phyloP scores from a whole-genome alignment of 2,888 invertebrate species.

The Tricholauxania praeusta region DNA sequence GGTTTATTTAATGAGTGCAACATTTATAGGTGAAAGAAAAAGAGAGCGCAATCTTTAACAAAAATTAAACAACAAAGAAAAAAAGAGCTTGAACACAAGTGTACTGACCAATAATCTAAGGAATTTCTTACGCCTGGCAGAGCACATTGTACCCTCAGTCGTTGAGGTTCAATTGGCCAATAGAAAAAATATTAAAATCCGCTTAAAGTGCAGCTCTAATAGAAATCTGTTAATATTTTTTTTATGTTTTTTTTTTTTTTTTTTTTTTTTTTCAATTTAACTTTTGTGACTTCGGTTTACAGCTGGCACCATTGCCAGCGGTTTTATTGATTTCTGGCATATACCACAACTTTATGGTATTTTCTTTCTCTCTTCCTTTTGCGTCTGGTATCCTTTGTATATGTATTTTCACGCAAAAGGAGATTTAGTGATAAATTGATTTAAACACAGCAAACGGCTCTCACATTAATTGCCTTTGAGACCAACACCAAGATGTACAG shows the following conservation, averaged over 20 bases:
- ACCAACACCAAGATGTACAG: neutral
- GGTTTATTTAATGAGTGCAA: conserved; percentile 18
- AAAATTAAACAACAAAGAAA: too few species aligned
- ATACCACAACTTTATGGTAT: too few species aligned
- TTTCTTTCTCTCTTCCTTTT: too few species aligned
- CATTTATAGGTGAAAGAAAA: neutral
- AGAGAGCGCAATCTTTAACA: too few species aligned
- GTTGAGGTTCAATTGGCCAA: too few species aligned
- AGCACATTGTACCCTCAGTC: too few species aligned
- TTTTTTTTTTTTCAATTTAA: neutral
- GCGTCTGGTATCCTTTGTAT: conserved; percentile 9
- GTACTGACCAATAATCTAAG: too few species aligned
- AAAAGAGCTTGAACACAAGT: too few species aligned
- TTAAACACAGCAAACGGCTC: conserved; percentile 45
- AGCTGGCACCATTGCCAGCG: neutral
- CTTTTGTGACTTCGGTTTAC: neutral
- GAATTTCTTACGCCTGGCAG: too few species aligned
- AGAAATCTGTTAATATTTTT: neutral
- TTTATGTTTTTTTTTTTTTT: neutral
- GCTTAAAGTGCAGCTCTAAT: too few species aligned
- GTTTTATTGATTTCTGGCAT: too few species aligned
- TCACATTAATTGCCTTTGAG: conserved; percentile 35
- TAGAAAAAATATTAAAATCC: too few species aligned
- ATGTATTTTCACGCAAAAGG: conserved; percentile 15
- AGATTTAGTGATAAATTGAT: conserved; percentile 55